Evolutionary conservation across 92 coral and sea anemone genomes (phyloP).

Genomic region (Epizoanthus scotinus): DNA sequence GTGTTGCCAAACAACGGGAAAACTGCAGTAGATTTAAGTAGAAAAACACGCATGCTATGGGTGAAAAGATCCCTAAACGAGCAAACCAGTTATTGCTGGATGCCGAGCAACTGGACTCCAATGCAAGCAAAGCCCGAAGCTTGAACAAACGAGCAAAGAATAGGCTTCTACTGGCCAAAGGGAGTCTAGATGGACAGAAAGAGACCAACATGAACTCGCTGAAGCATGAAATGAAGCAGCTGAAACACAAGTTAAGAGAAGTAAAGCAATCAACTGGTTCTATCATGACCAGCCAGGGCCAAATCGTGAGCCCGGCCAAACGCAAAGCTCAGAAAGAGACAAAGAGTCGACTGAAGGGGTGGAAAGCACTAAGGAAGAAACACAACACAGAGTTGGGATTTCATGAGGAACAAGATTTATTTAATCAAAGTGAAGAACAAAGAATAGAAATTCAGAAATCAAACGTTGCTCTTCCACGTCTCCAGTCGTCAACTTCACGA

Average conservation of each 20-base stretch:
- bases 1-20: neutral
- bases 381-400: slow-evolving; percentile 2
- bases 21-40: neutral
- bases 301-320: slow-evolving; percentile 10
- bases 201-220: slow-evolving; percentile 63
- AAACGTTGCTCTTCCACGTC: neutral
- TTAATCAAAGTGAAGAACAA: slow-evolving; percentile 2
- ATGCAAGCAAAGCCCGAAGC: slow-evolving; percentile 74
- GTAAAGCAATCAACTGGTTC: slow-evolving; percentile 83
- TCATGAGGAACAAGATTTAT: neutral
- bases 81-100: slow-evolving; percentile 46
- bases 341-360: neutral
- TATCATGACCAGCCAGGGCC: slow-evolving; percentile 14
- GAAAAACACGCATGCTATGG: slow-evolving; percentile 38
- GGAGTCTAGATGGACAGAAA: slow-evolving; percentile 58
- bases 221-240: slow-evolving; percentile 80
- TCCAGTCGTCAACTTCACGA: neutral
- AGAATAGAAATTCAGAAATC: neutral
- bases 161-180: slow-evolving; percentile 62
- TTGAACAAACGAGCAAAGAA: slow-evolving; percentile 73
- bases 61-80: slow-evolving; percentile 61
- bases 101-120: slow-evolving; percentile 72
- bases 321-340: slow-evolving; percentile 28
- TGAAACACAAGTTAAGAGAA: slow-evolving; percentile 74
- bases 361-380: neutral